phyloP scores from a whole-genome alignment of 1,140 invertebrate species.

The Batillaria attramentaria region DNA sequence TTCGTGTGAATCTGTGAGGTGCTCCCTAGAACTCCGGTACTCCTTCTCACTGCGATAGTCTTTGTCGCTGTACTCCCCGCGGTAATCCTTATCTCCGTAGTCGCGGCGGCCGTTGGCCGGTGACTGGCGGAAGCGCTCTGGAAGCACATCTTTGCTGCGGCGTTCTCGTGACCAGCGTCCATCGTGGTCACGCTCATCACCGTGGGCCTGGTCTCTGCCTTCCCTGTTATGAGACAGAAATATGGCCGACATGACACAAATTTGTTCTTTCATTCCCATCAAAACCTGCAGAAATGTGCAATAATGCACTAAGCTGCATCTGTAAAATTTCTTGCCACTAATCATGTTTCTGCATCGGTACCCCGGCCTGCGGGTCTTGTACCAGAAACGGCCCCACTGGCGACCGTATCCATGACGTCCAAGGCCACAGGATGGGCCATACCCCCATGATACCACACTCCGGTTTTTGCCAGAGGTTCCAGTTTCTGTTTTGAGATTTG shows the following conservation, averaged over 20 bases:
- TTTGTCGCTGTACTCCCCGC: constrained; percentile 21
- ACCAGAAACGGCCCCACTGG: constrained; percentile 50
- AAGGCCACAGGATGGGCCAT: constrained; percentile 67
- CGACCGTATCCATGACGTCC: constrained; percentile 49
- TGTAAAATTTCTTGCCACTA: too few relatives aligned
- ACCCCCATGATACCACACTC: constrained; percentile 75
- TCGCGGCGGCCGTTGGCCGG: constrained; percentile 48
- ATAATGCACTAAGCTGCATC: too few relatives aligned
- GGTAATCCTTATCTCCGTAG: constrained; percentile 32
- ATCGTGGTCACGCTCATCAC: constrained; percentile 41
- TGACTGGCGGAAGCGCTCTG: constrained; percentile 52
- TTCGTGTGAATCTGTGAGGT: constrained; percentile 39
- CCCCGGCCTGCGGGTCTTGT: constrained; percentile 34
- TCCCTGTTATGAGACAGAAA: constrained; percentile 34
- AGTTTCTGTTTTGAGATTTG: too few relatives aligned
- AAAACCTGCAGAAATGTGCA: neutral
- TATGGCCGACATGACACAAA: neutral
- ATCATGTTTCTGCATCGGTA: too few relatives aligned
- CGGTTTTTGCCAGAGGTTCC: constrained; percentile 97
- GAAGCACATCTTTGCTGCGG: constrained; percentile 43
- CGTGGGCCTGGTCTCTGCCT: constrained; percentile 27
- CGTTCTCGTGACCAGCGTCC: constrained; percentile 30
- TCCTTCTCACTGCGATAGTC: constrained; percentile 33
- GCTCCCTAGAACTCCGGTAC: constrained; percentile 48
- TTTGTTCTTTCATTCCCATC: neutral